phyloP scores from a whole-genome alignment of 2,797 vertebrate genomes.

The Acanthurus lineatus region DNA sequence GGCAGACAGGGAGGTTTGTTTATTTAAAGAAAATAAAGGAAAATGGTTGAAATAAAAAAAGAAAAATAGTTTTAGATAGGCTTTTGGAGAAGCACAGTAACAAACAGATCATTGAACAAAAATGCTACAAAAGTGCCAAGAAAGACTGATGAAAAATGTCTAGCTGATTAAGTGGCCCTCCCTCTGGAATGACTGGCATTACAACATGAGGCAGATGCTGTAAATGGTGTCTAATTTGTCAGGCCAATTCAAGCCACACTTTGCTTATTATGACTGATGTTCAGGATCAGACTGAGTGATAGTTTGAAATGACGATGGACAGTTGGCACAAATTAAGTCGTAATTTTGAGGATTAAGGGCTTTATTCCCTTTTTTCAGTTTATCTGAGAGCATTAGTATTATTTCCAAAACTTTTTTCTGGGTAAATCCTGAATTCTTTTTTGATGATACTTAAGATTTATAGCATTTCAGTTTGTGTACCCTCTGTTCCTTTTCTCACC shows the following conservation, averaged over 20 bases:
- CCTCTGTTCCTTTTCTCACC: too few relatives aligned
- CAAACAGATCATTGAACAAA: not conserved
- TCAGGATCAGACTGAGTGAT: slow-evolving; percentile 13
- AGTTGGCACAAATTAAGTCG: slow-evolving; percentile 9
- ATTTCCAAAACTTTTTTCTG: slow-evolving; percentile 1
- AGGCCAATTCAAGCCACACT: slow-evolving; percentile 6
- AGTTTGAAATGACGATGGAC: slow-evolving; percentile 2
- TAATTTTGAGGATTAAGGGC: slow-evolving; percentile 11
- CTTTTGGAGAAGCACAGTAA: not conserved
- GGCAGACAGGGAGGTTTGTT: not conserved
- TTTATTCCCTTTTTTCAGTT: too few relatives aligned
- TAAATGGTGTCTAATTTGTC: slow-evolving; percentile 7
- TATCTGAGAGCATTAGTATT: too few relatives aligned
- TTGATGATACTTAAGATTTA: not conserved
- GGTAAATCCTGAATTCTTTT: not conserved
- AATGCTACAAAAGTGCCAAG: not conserved
- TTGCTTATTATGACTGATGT: slow-evolving; percentile 12
- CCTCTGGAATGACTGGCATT: slow-evolving; percentile 5
- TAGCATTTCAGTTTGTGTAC: too few relatives aligned
- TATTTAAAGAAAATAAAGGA: slow-evolving; percentile 25
- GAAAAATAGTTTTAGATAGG: not conserved
- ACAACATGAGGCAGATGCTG: slow-evolving; percentile 9
- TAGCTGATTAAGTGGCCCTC: not conserved
- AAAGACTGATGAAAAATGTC: not conserved
- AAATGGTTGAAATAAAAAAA: slow-evolving; percentile 4